A percentile compares a stretch with the other conserved stretches of the same genome.
phyloP scores from a whole-genome alignment of 2,797 vertebrate genomes.

The Nasua narica region DNA sequence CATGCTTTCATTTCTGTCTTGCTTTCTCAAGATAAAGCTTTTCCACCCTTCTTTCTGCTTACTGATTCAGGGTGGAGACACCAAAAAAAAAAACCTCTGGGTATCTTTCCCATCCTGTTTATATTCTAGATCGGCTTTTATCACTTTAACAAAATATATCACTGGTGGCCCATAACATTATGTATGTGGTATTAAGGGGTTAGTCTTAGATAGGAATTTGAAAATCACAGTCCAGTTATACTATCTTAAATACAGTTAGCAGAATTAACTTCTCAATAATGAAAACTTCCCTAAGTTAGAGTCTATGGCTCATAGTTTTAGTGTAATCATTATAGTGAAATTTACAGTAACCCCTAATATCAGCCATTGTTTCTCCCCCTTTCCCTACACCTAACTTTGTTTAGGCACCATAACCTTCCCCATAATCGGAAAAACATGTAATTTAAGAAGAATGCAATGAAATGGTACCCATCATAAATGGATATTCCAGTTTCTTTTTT shows the following conservation, averaged over 20 bases:
- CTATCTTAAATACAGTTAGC: not conserved
- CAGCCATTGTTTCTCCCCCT: not conserved
- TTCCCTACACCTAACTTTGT: not conserved
- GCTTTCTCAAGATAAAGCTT: conserved; percentile 39
- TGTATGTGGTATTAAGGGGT: conserved; percentile 2
- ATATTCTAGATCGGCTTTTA: conserved; percentile 41
- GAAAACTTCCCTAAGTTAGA: not conserved
- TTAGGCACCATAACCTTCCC: not conserved
- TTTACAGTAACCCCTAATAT: not conserved
- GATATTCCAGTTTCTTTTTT: conserved; percentile 8
- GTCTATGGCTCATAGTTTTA: not conserved
- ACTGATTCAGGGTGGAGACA: not conserved
- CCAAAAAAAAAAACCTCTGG: not conserved
- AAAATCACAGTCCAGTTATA: conserved; percentile 22
- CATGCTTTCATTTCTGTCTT: conserved; percentile 5
- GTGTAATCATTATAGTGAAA: not conserved
- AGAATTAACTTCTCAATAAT: conserved; percentile 13
- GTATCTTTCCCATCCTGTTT: conserved; percentile 27
- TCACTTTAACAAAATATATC: conserved; percentile 47
- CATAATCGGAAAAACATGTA: not conserved
- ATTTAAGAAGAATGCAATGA: not conserved
- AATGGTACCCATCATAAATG: not conserved
- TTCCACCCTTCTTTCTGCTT: conserved; percentile 23
- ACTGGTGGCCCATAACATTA: not conserved
- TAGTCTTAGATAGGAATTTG: conserved; percentile 16